Base-by-base conservation (phyloP, 2,888 invertebrate species). In the Meliscaeva auricollis region DNA sequence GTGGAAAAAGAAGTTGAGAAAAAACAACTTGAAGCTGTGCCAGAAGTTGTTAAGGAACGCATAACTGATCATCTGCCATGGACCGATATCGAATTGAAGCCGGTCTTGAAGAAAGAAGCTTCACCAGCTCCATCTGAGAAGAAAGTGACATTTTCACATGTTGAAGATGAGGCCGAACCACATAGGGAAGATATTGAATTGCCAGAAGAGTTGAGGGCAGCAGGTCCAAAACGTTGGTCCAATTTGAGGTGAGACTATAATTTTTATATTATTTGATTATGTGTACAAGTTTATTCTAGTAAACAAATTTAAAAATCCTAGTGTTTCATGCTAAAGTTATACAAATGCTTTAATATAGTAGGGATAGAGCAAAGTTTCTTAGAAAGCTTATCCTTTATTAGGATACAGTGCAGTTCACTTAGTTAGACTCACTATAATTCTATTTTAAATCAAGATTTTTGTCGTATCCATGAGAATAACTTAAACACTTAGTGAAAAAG, bases 111-210 rank as follows among this genome's bases (percentile, higher is more conserved):
- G 87, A 91, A 91, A 38, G 93, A 93, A 88, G 90, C 93, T 30
- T 92, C 92, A 22, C 92, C 92, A 32, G 90, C 90, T 32, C 92
- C 92, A 13, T 91, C 90, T 7, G 92, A 92, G 72, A 94, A 93
- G 88, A 91, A 91, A 72, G 90, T 93, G n/a, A 93, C 94, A 80
- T 94, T 93, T 88, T 93, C 93, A 6, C 90, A 93, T 48, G 92
- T 93, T 11, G 90, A 92, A 77, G 92, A 93, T 72, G 92, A 92
- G 79, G 89, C 89, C 30, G 92, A 92, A 48, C 89, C 89, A 13
- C 91, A 91, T 77, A 90, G 91, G 13, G 92, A 92, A 82, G 91
- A 91, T 58, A 92, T 92, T 79, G 90, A 90, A 70, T 79, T 91
- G 90, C 92, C 90, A 88, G 89, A 89, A 87, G 91, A 90, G 90